A percentile compares a stretch with the other conserved stretches of the same genome.
These are phyloP conservation scores for Balaeniceps rex DNA, from an alignment of 2,113 vertebrate species.

Conservation along the genomic window DNA sequence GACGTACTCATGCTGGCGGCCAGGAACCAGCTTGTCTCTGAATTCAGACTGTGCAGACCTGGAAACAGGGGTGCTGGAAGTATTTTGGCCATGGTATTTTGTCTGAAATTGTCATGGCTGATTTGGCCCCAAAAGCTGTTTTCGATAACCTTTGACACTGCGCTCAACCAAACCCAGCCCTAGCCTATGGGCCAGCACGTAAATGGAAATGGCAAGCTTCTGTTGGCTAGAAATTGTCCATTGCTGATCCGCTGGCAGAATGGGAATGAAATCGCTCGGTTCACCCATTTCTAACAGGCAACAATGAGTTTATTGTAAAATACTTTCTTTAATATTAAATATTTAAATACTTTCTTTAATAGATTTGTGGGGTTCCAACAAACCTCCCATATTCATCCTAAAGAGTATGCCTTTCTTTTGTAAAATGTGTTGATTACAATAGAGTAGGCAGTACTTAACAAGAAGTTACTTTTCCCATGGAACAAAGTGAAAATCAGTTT, in stretches of 20 bases:
- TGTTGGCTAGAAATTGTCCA: not conserved
- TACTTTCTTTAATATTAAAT: not conserved
- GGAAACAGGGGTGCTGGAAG: not conserved
- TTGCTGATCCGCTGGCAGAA: not conserved
- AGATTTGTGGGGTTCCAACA: not conserved
- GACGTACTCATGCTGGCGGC: fast-evolving
- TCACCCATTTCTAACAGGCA: not conserved
- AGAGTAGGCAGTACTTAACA: too few relatives aligned
- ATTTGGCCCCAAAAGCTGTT: not conserved
- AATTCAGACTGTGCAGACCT: not conserved
- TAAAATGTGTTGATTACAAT: not conserved
- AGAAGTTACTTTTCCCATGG: not conserved
- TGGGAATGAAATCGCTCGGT: not conserved
- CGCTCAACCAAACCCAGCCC: not conserved
- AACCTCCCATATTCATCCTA: not conserved
- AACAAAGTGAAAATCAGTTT: not conserved
- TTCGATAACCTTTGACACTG: not conserved
- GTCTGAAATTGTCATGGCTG: not conserved
- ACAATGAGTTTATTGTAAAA: not conserved
- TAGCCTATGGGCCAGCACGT: not conserved
- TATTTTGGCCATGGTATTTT: not conserved
- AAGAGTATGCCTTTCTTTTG: not conserved
- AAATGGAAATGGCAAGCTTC: not conserved
- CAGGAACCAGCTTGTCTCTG: not conserved
- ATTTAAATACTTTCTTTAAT: not conserved